A percentile compares a stretch with the other conserved stretches of the same genome.
Evolutionary conservation across 92 coral and sea anemone genomes (phyloP).

Genomic region (Palythoa grandis): DNA sequence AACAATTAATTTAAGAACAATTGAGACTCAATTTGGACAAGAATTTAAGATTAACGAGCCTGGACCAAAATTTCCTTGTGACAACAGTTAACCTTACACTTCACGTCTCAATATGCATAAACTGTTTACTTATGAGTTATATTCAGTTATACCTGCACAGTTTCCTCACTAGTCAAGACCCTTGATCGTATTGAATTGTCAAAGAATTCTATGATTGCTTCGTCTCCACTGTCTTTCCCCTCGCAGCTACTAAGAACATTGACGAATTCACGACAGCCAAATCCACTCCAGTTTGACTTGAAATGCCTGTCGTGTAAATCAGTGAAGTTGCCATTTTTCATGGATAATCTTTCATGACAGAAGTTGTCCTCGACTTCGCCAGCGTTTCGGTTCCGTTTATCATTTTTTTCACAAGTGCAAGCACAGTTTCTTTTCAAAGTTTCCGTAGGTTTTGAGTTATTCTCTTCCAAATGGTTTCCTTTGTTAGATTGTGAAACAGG

Average conservation of each 20-base stretch:
- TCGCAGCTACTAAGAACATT: neutral
- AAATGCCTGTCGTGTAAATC: neutral
- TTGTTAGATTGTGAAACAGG: conserved; percentile 29
- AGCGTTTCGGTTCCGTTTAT: neutral
- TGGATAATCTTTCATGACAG: neutral
- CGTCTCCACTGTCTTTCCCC: neutral
- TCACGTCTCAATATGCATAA: neutral
- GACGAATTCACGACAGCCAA: neutral
- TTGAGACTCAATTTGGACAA: no score
- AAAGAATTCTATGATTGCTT: neutral
- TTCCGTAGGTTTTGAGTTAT: conserved; percentile 34
- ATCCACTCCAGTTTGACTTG: neutral
- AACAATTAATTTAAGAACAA: no score
- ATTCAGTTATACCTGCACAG: neutral
- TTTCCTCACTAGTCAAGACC: neutral
- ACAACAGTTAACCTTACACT: neutral
- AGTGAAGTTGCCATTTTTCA: neutral
- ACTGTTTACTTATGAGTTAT: neutral
- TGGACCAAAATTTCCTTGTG: no score
- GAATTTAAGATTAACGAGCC: no score
- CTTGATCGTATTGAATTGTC: neutral
- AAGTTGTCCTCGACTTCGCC: conserved; percentile 3
- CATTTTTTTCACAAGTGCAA: conserved; percentile 59
- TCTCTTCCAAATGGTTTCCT: conserved; percentile 50
- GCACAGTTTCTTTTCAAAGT: conserved; percentile 63